Evolutionary conservation across 2,113 vertebrate species (phyloP).

Genomic region (Triplophysa rosa): DNA sequence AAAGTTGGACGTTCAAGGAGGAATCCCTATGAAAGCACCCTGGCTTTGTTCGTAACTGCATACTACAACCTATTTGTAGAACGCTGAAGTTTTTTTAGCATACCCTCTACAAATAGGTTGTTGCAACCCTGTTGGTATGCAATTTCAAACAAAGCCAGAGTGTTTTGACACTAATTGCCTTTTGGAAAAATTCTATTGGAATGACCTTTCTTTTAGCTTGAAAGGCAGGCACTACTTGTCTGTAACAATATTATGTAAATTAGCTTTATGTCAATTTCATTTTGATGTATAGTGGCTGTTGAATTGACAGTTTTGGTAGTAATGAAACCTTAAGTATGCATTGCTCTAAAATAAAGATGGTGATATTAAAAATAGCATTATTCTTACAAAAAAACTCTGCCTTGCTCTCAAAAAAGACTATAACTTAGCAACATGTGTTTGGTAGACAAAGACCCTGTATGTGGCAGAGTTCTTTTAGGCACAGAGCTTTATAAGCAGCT

Average conservation of each 20-base stretch:
- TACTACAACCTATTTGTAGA: too few relatives aligned
- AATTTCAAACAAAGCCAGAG: background rate
- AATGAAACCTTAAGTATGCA: background rate
- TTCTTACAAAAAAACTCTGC: background rate
- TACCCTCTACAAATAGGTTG: too few relatives aligned
- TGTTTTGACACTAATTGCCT: background rate
- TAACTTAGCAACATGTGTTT: background rate
- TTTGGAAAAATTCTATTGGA: too few relatives aligned
- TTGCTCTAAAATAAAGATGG: background rate
- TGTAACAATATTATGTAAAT: too few relatives aligned
- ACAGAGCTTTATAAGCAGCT: conserved; percentile 1
- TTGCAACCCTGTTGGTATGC: too few relatives aligned
- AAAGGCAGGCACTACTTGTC: background rate
- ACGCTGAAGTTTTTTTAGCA: too few relatives aligned
- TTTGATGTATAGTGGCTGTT: too few relatives aligned
- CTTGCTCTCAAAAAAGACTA: background rate
- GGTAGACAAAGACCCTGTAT: background rate
- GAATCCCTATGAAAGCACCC: too few relatives aligned
- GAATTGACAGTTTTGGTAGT: too few relatives aligned
- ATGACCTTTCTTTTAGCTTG: background rate
- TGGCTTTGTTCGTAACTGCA: too few relatives aligned
- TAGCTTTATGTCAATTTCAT: too few relatives aligned
- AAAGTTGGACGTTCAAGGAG: too few relatives aligned
- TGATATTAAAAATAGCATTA: background rate
- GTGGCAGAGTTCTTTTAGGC: conserved; percentile 12